phyloP scores from a whole-genome alignment of 2,888 invertebrate genomes.

The Odontomyia ornata region DNA sequence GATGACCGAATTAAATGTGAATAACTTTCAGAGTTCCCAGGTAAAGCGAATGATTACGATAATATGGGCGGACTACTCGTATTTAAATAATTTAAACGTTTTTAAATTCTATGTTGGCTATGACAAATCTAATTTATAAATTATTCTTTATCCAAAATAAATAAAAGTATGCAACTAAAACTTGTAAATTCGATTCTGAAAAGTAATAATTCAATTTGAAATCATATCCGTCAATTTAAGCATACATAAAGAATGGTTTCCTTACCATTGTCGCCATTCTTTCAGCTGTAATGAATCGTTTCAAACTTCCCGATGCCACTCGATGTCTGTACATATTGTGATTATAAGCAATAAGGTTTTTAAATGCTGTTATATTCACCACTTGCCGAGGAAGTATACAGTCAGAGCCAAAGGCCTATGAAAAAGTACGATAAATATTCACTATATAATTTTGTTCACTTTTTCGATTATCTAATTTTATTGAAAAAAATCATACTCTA shows the following conservation, averaged over 20 bases:
- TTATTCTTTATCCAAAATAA: no score
- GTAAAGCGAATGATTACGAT: no score
- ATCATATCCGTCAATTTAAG: no score
- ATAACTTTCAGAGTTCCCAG: no score
- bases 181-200: no score
- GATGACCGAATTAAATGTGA: no score
- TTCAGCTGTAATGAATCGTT: slow-evolving; percentile 26
- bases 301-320: slow-evolving; percentile 27
- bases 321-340: slow-evolving; percentile 38
- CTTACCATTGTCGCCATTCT: slow-evolving; percentile 45
- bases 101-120: no score
- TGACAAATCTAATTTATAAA: no score
- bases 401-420: slow-evolving; percentile 6
- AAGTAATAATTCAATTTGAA: no score
- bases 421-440: neutral
- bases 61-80: no score
- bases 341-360: slow-evolving; percentile 21
- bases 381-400: neutral
- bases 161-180: no score
- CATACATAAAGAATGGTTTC: neutral
- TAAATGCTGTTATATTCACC: slow-evolving; percentile 6
- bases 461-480: neutral
- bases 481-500: neutral
- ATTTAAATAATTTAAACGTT: no score
- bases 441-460: neutral